Conservation (phyloP, 1,140 invertebrate genomes). For the Dreissena rostriformis region DNA sequence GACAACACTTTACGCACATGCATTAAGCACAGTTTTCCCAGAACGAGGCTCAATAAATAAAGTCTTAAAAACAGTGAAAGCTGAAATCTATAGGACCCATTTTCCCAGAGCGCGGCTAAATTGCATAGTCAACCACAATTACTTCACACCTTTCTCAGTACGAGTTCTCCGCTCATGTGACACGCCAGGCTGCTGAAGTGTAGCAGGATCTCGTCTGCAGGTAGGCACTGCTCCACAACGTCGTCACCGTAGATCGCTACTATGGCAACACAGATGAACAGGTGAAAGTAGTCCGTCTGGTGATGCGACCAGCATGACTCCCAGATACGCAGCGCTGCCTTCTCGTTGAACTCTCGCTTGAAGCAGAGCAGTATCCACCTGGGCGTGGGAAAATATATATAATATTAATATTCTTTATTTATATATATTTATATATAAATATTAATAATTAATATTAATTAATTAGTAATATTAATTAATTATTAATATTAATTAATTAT, state of each 20-base stretch:
- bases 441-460: no score
- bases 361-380: conserved; percentile 96
- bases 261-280: conserved; percentile 95
- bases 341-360: conserved; percentile 92
- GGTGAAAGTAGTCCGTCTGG: conserved; percentile 95
- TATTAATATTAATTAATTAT: no score
- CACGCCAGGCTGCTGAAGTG: conserved; percentile 97
- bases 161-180: conserved; percentile 97
- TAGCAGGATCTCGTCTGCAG: conserved; percentile 95
- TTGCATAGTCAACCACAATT: neutral
- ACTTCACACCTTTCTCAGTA: conserved; percentile 88
- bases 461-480: no score
- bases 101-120: neutral
- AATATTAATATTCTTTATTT: no score
- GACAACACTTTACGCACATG: no score
- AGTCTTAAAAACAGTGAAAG: no score
- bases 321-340: conserved; percentile 94
- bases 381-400: neutral
- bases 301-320: conserved; percentile 97
- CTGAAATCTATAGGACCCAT: no score
- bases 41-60: no score
- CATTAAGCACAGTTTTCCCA: no score
- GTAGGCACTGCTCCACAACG: conserved; percentile 93
- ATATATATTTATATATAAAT: no score
- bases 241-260: conserved; percentile 94